These are phyloP conservation scores for Globodera rostochiensis DNA, from an alignment of 1,140 invertebrate genomes.

Conservation along the genomic window DNA sequence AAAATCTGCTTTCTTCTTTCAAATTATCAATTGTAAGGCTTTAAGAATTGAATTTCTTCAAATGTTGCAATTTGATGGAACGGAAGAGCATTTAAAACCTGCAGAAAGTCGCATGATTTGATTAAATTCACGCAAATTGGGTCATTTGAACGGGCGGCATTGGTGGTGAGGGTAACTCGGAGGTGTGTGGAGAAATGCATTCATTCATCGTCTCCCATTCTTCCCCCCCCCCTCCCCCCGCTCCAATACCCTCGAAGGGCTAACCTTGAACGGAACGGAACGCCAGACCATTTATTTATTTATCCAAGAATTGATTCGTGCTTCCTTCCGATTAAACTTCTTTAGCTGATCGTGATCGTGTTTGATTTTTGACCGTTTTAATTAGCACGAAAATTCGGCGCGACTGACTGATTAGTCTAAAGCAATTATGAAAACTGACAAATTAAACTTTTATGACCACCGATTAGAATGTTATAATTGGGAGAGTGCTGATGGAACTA, in stretches of 20 bases:
- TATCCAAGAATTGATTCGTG: neutral
- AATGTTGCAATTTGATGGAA: neutral
- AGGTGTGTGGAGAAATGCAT: neutral
- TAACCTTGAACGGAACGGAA: neutral
- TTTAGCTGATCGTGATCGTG: neutral
- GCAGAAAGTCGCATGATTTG: neutral
- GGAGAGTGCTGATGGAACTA: too few relatives aligned
- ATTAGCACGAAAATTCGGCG: too few relatives aligned
- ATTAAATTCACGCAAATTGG: neutral
- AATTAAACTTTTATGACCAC: too few relatives aligned
- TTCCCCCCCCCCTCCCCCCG: too few relatives aligned
- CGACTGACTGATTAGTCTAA: neutral
- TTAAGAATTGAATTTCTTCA: neutral
- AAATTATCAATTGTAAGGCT: too few relatives aligned
- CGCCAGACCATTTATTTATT: neutral
- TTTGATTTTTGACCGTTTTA: slow-evolving; percentile 1
- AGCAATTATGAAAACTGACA: neutral
- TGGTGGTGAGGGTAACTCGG: neutral
- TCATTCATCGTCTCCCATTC: neutral
- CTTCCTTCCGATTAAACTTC: neutral
- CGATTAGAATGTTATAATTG: neutral
- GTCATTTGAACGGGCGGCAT: neutral
- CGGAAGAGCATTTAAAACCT: neutral
- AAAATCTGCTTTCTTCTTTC: too few relatives aligned
- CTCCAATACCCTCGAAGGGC: neutral